These are phyloP conservation scores for Agrochola macilenta DNA, from an alignment of 2,888 invertebrate species.

Conservation along the genomic window DNA sequence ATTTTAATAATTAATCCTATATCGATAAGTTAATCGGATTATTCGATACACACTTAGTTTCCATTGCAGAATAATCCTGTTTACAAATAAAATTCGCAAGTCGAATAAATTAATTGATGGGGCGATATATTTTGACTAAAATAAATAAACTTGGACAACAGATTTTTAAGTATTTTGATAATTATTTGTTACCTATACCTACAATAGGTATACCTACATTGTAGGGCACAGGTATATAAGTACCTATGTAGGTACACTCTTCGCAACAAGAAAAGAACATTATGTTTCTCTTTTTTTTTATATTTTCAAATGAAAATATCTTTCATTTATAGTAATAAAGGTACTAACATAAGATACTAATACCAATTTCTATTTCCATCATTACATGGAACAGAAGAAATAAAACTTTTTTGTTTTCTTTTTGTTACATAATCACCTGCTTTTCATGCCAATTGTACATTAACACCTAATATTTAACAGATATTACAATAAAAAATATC, in stretches of 20 bases:
- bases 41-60: conserved; percentile 49
- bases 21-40: conserved; percentile 63
- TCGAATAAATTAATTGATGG: conserved; percentile 47
- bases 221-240: too few relatives aligned
- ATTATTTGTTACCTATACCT: not conserved
- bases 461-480: conserved; percentile 1
- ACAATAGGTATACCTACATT: too few relatives aligned
- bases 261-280: not conserved
- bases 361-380: not conserved
- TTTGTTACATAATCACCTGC: not conserved
- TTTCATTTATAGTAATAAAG: not conserved
- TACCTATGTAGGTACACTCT: not conserved
- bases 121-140: conserved; percentile 7
- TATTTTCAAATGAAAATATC: not conserved
- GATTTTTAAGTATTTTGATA: not conserved
- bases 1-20: conserved; percentile 57
- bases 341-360: not conserved
- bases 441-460: not conserved
- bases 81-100: conserved; percentile 40
- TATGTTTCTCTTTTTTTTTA: too few relatives aligned
- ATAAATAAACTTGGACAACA: conserved; percentile 16
- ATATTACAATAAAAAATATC: not conserved
- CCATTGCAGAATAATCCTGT: conserved; percentile 50
- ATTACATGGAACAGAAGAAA: not conserved
- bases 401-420: not conserved